Evolutionary conservation across 2,797 vertebrate species (phyloP).

Genomic region (Enteromius viviparus): DNA sequence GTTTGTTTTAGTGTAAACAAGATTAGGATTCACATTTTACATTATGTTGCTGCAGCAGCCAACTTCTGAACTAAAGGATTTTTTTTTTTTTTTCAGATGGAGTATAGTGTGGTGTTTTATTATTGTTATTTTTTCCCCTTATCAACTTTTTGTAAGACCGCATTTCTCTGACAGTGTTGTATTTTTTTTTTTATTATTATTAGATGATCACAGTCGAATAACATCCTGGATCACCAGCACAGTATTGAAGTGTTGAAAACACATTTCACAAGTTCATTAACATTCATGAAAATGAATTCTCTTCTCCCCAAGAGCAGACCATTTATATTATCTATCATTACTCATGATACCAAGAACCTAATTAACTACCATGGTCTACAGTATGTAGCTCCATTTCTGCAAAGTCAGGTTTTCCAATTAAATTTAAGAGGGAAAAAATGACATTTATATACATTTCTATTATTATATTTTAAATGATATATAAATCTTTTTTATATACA

Average conservation of each 20-base stretch:
- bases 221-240: constrained; percentile 36
- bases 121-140: background rate
- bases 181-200: background rate
- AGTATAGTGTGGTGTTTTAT: constrained; percentile 1
- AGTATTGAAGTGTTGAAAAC: constrained; percentile 30
- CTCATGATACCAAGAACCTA: constrained; percentile 48
- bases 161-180: constrained; percentile 5
- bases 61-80: background rate
- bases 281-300: constrained; percentile 56
- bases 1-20: constrained; percentile 15
- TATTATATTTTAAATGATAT: too few species aligned
- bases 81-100: background rate
- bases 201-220: constrained; percentile 21
- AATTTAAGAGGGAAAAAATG: constrained; percentile 40
- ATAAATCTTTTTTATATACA: too few species aligned
- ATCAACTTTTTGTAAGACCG: background rate
- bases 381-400: constrained; percentile 43
- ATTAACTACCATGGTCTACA: constrained; percentile 48
- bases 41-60: background rate
- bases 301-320: constrained; percentile 49
- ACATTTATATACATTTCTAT: background rate
- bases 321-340: constrained; percentile 54
- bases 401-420: constrained; percentile 54
- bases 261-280: constrained; percentile 53
- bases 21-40: background rate